Conservation (phyloP, 2,888 invertebrate species). For the Steinernema carpocapsae region DNA sequence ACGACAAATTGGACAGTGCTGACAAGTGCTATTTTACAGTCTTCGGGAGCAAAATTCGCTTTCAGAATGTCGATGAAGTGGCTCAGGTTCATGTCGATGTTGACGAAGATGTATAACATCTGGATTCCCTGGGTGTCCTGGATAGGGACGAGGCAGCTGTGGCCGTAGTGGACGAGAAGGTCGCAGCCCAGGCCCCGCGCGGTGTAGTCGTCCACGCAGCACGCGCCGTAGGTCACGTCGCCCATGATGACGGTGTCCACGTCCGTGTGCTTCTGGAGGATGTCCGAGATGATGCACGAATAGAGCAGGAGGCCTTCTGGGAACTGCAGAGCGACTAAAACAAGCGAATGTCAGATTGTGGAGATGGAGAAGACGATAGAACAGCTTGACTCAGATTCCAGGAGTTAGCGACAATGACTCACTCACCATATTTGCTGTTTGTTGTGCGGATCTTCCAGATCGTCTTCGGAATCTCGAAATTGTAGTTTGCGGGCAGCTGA, state of each 20-base stretch:
- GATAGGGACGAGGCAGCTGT: conserved; percentile 79
- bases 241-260: conserved; percentile 92
- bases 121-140: conserved; percentile 77
- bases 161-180: conserved; percentile 85
- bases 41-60: conserved; percentile 71
- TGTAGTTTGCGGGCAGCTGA: conserved; percentile 87
- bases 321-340: conserved; percentile 86
- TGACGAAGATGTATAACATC: conserved; percentile 95
- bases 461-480: conserved; percentile 96
- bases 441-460: conserved; percentile 89
- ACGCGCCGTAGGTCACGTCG: conserved; percentile 93
- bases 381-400: too few relatives aligned
- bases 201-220: conserved; percentile 95
- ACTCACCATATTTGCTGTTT: conserved; percentile 77
- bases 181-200: conserved; percentile 80
- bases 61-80: conserved; percentile 90
- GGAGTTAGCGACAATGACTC: too few relatives aligned
- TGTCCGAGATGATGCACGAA: conserved; percentile 89
- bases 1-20: conserved; percentile 98
- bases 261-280: conserved; percentile 76
- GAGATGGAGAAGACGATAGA: too few relatives aligned
- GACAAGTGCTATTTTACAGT: conserved; percentile 79
- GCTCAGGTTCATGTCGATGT: conserved; percentile 90
- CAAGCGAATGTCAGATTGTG: background rate
- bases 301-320: conserved; percentile 92